Evolutionary conservation across 2,113 vertebrate genomes (phyloP).

Genomic region (Theropithecus gelada): DNA sequence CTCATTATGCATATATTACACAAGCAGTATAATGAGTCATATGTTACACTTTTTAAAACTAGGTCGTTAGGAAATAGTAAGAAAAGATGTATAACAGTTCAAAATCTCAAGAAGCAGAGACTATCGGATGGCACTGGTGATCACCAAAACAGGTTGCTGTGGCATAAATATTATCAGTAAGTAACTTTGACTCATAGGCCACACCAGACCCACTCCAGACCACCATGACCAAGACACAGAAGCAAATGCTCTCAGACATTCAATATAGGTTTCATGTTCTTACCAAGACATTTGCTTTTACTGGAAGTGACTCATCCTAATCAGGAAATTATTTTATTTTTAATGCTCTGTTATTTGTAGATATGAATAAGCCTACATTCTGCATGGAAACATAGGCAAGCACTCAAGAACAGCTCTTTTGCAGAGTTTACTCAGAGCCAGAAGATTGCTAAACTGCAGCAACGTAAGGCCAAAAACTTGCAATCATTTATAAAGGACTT

Average conservation of each 20-base stretch:
- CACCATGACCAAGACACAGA: neutral
- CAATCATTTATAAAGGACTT: neutral
- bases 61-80: neutral
- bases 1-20: conserved; percentile 40
- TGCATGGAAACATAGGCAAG: conserved; percentile 12
- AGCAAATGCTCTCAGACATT: neutral
- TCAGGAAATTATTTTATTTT: conserved; percentile 47
- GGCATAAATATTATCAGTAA: conserved; percentile 5
- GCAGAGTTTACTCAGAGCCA: neutral
- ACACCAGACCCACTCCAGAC: neutral
- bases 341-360: conserved; percentile 37
- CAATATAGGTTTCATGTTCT: conserved; percentile 38
- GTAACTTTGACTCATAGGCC: neutral
- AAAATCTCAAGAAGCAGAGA: neutral
- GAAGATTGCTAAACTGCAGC: neutral
- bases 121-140: neutral
- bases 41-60: neutral
- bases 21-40: conserved; percentile 59
- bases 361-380: neutral
- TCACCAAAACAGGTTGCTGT: neutral
- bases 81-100: neutral
- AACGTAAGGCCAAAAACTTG: neutral
- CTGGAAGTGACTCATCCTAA: conserved; percentile 62
- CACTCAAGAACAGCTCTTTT: neutral
- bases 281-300: conserved; percentile 29